phyloP scores from a whole-genome alignment of 2,888 invertebrate species.

The Trissolcus brochymenae region DNA sequence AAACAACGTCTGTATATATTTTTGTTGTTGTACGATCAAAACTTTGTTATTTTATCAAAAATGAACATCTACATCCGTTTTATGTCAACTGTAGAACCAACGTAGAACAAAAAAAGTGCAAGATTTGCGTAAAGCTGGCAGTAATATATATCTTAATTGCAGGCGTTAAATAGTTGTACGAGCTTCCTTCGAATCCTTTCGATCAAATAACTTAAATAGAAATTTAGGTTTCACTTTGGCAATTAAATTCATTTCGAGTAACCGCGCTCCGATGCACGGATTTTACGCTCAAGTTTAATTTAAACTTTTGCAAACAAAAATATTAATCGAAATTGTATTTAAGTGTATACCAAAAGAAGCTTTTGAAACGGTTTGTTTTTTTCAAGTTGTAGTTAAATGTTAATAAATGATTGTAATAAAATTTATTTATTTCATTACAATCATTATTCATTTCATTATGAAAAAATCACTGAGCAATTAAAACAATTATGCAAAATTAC shows the following conservation, averaged over 20 bases:
- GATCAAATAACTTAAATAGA: slow-evolving; percentile 9
- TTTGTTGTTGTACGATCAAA: no score
- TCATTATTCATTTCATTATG: no score
- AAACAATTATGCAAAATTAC: no score
- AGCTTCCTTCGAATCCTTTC: slow-evolving; percentile 25
- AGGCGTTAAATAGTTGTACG: slow-evolving; percentile 26
- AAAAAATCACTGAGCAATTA: no score
- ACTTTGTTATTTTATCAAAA: not conserved
- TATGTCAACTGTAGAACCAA: not conserved
- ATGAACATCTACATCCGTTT: not conserved
- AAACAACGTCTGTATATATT: no score
- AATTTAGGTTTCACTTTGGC: slow-evolving; percentile 27
- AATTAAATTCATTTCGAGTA: slow-evolving; percentile 24
- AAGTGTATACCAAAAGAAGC: no score
- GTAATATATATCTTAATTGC: slow-evolving; percentile 32
- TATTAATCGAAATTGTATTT: not conserved
- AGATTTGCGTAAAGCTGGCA: slow-evolving; percentile 6
- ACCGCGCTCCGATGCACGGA: not conserved
- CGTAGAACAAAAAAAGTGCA: not conserved
- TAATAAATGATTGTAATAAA: no score
- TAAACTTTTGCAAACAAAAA: slow-evolving; percentile 1
- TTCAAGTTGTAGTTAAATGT: no score
- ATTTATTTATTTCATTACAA: no score
- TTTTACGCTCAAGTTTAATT: slow-evolving; percentile 1
- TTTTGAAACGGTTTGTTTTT: no score